Conservation (phyloP, 2,888 invertebrate genomes). For the Imbricaverruca yamaguchii region DNA sequence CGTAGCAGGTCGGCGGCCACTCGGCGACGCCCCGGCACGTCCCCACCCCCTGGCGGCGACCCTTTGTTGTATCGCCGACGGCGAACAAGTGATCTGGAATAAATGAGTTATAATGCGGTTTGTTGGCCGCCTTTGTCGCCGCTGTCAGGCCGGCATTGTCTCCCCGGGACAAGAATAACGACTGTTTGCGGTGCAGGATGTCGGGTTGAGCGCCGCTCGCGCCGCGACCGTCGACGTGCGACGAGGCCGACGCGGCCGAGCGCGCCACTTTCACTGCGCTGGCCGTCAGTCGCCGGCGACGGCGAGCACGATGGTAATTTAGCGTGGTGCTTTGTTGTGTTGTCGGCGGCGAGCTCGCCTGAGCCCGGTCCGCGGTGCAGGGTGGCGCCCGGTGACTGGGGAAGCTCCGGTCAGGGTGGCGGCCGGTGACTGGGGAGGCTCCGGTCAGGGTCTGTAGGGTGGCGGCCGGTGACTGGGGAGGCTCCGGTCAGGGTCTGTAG, state of each 20-base stretch:
- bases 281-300: background rate
- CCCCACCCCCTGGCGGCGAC: background rate
- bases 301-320: background rate
- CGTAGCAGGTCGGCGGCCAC: background rate
- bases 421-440: too few relatives aligned
- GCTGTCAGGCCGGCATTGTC: constrained; percentile 7
- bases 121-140: constrained; percentile 1
- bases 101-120: constrained; percentile 22
- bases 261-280: background rate
- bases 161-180: constrained; percentile 6
- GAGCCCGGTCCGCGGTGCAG: too few relatives aligned
- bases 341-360: too few relatives aligned
- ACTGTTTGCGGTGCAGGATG: constrained; percentile 19
- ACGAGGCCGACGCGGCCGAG: constrained; percentile 9
- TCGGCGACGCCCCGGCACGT: background rate
- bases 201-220: background rate
- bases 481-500: too few relatives aligned
- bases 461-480: too few relatives aligned
- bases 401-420: too few relatives aligned
- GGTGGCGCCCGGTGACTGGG: too few relatives aligned
- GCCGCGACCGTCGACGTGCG: constrained; percentile 6
- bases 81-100: constrained; percentile 11
- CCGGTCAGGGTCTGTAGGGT: too few relatives aligned
- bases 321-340: background rate
- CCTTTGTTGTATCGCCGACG: background rate